Evolutionary conservation across 2,113 vertebrate species (phyloP).

Genomic region (Laticauda colubrina): DNA sequence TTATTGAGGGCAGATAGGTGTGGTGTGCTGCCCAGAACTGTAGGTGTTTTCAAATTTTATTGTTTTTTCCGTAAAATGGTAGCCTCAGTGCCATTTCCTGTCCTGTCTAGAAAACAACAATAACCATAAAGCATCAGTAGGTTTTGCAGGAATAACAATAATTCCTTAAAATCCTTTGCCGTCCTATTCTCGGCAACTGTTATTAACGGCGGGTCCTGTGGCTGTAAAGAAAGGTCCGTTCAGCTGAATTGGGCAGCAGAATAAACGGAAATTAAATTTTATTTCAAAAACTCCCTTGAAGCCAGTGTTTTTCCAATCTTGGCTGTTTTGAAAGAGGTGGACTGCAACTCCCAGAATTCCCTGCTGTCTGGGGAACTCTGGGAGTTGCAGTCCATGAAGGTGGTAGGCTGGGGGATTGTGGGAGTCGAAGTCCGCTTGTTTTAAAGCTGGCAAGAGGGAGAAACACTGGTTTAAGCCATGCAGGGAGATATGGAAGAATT

Average conservation of each 20-base stretch:
- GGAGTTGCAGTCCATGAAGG: background rate
- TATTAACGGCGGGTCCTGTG: background rate
- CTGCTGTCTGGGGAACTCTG: background rate
- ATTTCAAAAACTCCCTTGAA: background rate
- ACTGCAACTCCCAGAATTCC: background rate
- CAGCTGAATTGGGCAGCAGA: background rate
- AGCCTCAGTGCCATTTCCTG: background rate
- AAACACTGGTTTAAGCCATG: background rate
- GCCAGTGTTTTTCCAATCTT: background rate
- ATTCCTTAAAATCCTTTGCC: background rate
- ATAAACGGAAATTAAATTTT: background rate
- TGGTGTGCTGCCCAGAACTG: background rate
- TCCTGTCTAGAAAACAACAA: background rate
- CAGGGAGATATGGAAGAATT: background rate
- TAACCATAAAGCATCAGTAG: background rate
- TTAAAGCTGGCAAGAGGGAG: background rate
- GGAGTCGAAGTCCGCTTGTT: background rate
- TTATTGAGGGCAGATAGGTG: background rate
- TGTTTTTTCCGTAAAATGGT: background rate
- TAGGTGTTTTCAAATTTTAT: background rate
- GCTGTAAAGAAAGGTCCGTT: background rate
- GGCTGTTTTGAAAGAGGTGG: background rate
- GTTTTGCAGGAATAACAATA: background rate
- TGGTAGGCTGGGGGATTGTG: background rate
- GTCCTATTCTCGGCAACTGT: background rate